Evolutionary conservation across 2,797 vertebrate genomes (phyloP).

Genomic region (Onychomys arenicola): DNA sequence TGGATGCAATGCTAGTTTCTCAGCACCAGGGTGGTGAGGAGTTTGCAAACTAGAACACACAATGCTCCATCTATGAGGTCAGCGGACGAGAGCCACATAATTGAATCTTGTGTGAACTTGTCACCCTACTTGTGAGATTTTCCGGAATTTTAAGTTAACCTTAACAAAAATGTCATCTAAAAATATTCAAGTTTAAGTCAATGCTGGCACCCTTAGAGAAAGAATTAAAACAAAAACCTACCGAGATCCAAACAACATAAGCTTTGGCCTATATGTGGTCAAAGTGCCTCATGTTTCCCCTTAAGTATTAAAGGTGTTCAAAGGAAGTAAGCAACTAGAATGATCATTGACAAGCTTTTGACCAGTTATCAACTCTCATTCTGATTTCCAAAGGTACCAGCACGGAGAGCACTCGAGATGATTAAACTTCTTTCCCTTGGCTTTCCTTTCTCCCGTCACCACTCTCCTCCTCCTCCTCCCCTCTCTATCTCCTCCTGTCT

Average conservation of each 20-base stretch:
- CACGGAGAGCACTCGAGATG: neutral
- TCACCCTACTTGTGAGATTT: neutral
- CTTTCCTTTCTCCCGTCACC: neutral
- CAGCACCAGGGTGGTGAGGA: neutral
- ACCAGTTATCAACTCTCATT: neutral
- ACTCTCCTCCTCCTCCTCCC: too few relatives aligned
- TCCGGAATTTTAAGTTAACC: neutral
- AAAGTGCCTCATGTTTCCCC: neutral
- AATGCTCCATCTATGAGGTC: neutral
- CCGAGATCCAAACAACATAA: neutral
- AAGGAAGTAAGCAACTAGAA: neutral
- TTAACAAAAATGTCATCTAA: neutral
- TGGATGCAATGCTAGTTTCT: too few relatives aligned
- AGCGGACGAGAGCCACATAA: neutral
- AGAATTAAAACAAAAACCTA: neutral
- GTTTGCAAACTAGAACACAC: neutral
- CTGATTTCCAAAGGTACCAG: neutral
- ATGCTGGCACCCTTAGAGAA: neutral
- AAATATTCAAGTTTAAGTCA: constrained; percentile 5
- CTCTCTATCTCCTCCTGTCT: neutral
- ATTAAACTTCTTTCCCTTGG: neutral
- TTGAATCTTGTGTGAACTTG: neutral
- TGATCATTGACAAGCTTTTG: neutral
- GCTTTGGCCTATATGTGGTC: neutral
- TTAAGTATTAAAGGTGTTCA: neutral